Evolutionary conservation across 2,888 invertebrate species (phyloP), one percentile per base, ranked within the genome.

Genomic region (Capitulum mitella): DNA sequence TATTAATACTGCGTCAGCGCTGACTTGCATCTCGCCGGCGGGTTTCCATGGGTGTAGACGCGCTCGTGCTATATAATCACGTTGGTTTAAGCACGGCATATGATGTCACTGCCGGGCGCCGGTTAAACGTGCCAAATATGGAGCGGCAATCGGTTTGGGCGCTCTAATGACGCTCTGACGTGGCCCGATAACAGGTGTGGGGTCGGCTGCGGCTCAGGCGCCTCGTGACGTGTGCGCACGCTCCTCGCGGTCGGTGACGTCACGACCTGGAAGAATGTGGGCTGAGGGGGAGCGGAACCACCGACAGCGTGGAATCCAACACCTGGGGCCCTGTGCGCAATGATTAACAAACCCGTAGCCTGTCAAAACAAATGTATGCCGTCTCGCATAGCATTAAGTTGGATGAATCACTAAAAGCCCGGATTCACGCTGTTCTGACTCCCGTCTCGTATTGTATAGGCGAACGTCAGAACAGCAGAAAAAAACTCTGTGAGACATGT

Each of bases 81-180:
- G 70, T 40, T 70, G 40, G 40, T 29, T 40, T 70, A 40, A 70
- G 70, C 70, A 70, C 70, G 40, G 70, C 70, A 40, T 70, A 70
- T 70, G 70, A 70, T 70, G 70, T 70, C 70, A 70, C 70, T 70
- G 70, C 26, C 3, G 34, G 22, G 34, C 26, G 10, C 37, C 40
- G 70, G 37, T 70, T 37, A 37, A 40, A 16, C 34, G 40, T 26
- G 70, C 70, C 70, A 37, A 34, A 70, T 70, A 70, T 26, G 70
- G 70, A 22, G 70, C 70, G 12, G 0, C 37, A 70, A 70, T 70
- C 70, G 70, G 70, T 40, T 70, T 3, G 37, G 26, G 19, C 26
- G 37, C 40, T 26, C 26, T 70, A 70, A 70, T 70, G 70, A 70
- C 40, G 70, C 70, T 40, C 37, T 70, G 70, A 70, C 70, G 70